Evolutionary conservation across 1,140 invertebrate genomes (phyloP).

Genomic region (Lethrus apterus): DNA sequence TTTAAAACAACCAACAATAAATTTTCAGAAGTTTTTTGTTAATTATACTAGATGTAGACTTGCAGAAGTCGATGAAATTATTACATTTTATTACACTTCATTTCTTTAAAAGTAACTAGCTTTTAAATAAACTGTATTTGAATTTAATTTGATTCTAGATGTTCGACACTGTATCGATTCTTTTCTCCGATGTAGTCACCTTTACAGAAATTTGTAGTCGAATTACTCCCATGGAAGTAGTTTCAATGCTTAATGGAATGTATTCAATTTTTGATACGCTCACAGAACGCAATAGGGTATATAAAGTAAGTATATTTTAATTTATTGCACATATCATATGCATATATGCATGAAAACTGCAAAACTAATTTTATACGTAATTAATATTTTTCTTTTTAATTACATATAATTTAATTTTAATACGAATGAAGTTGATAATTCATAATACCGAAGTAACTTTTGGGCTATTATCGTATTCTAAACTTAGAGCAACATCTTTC

Average conservation of each 20-base stretch:
- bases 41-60: too few species aligned
- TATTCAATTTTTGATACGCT: slow-evolving; percentile 88
- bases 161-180: slow-evolving; percentile 90
- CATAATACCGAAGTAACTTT: too few species aligned
- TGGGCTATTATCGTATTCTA: too few species aligned
- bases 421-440: too few species aligned
- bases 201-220: slow-evolving; percentile 94
- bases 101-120: not conserved
- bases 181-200: slow-evolving; percentile 94
- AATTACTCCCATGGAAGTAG: slow-evolving; percentile 93
- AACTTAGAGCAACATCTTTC: too few species aligned
- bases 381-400: too few species aligned
- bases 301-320: slow-evolving; percentile 68
- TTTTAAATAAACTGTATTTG: not conserved
- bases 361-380: too few species aligned
- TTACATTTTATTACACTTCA: not conserved
- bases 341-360: too few species aligned
- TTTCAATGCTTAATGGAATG: slow-evolving; percentile 95
- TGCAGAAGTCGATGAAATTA: not conserved
- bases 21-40: too few species aligned
- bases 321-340: too few species aligned
- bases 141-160: slow-evolving; percentile 53
- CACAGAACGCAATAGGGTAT: slow-evolving; percentile 86
- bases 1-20: too few species aligned
- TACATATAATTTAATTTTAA: too few species aligned